Conservation (phyloP, 2,113 vertebrate genomes). For the Caloenas nicobarica region DNA sequence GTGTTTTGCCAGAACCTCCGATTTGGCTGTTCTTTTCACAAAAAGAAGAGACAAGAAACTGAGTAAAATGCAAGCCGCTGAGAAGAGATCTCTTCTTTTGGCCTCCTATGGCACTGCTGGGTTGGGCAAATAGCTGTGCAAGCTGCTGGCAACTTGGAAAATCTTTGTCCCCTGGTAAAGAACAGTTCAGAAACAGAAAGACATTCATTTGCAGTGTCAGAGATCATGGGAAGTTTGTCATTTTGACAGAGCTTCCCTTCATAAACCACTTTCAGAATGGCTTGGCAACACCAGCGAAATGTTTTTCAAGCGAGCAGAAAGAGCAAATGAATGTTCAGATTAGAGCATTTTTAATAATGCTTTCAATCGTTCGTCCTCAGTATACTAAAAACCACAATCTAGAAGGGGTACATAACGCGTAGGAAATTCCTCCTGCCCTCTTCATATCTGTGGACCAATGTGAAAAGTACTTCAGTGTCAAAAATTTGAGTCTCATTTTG, state of each 20-base stretch:
- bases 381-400: not conserved
- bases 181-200: not conserved
- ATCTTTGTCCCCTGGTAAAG: not conserved
- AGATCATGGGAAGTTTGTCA: not conserved
- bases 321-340: not conserved
- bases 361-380: not conserved
- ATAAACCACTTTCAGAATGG: not conserved
- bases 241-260: conserved; percentile 4
- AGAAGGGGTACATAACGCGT: not conserved
- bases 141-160: not conserved
- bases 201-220: not conserved
- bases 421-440: not conserved
- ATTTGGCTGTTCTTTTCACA: not conserved
- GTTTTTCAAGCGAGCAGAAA: not conserved
- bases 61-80: not conserved
- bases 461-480: not conserved
- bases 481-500: not conserved
- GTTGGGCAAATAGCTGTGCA: not conserved
- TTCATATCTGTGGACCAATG: not conserved
- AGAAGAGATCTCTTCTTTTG: not conserved
- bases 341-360: not conserved
- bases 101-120: not conserved
- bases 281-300: not conserved
- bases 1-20: not conserved
- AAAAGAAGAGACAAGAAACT: not conserved